Evolutionary conservation across 2,797 vertebrate genomes (phyloP), one percentile per base, ranked within the genome.

Genomic region (Hippocampus kuda): DNA sequence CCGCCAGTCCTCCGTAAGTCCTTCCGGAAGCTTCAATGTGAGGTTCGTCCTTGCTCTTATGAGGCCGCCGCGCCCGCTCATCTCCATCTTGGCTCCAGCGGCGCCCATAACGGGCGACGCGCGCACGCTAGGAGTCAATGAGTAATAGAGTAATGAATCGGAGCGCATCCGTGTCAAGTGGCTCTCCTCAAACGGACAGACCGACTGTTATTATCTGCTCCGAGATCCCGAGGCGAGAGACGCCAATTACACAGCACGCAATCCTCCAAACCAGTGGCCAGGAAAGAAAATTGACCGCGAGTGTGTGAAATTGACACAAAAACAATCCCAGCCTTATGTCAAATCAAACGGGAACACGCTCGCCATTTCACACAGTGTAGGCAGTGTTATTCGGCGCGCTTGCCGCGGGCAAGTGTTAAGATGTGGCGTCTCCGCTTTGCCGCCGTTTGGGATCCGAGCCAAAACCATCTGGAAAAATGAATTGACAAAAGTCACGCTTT

Each of bases 231-330:
- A 7, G 62, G 62, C 41, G 7, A 15, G n/a, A 26, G 62, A 64
- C n/a, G n/a, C n/a, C 63, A 65, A 65, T 65, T 48, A 48, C 42
- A 27, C 26, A 3, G 57, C 57, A 3, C 42, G 22, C 63, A 65
- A 65, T 65, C 63, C 63, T 65, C 63, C n/a, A 27, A 65, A 46
- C 63, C 63, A 48, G 7, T 27, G 63, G 63, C 63, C 63, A 48
- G 63, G 63, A 65, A 65, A 65, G 63, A 44, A 65, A 65, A 46
- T 13, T 1, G 63, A 65, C 46, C 46, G 20, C 16, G 63, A 16
- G 62, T 18, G 62, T 7, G 62, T 15, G 42, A 27, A 46, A 46
- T 48, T 16, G 63, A 65, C 63, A 65, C 44, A 38, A 18, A 48
- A 65, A 26, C 63, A 65, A 65, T 65, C 42, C 15, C 42, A 4